Percentiles rank a stretch among this genome's conserved stretches.
Evolutionary conservation across 2,888 invertebrate species (phyloP).

Genomic region (Criorhina ranunculi): DNA sequence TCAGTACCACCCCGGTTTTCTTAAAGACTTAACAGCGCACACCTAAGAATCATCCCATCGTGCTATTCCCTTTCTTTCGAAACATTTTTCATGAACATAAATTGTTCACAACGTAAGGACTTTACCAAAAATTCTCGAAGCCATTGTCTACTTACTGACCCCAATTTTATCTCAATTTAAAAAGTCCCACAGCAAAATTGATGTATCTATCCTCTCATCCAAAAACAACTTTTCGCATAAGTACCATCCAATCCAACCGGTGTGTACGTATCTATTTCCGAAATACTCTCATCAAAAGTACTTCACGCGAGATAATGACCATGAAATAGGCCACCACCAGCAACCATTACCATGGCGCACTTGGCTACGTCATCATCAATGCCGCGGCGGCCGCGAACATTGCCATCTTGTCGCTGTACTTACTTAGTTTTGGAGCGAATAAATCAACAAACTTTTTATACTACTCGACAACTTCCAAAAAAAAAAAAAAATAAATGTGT

Average conservation of each 20-base stretch:
- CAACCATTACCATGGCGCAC: not conserved
- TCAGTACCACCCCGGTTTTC: too few relatives aligned
- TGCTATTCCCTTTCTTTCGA: too few relatives aligned
- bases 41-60: too few relatives aligned
- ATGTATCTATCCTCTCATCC: not conserved
- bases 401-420: constrained; percentile 6
- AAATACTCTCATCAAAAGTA: constrained; percentile 42
- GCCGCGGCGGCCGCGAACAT: not conserved
- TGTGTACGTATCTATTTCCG: constrained; percentile 9
- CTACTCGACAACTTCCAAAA: constrained; percentile 31
- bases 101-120: too few relatives aligned
- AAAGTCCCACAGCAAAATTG: constrained; percentile 5
- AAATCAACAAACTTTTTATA: constrained; percentile 60
- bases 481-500: constrained; percentile 16
- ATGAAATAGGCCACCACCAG: constrained; percentile 60
- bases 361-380: constrained; percentile 34
- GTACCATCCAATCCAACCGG: not conserved
- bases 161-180: not conserved
- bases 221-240: not conserved
- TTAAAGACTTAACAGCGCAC: too few relatives aligned
- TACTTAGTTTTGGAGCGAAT: constrained; percentile 43
- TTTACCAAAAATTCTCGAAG: too few relatives aligned
- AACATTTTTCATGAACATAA: too few relatives aligned
- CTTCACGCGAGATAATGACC: constrained; percentile 62
- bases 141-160: constrained; percentile 21